These are phyloP conservation scores for Herminia tarsipennalis DNA, from an alignment of 2,888 invertebrate species.

Conservation along the genomic window DNA sequence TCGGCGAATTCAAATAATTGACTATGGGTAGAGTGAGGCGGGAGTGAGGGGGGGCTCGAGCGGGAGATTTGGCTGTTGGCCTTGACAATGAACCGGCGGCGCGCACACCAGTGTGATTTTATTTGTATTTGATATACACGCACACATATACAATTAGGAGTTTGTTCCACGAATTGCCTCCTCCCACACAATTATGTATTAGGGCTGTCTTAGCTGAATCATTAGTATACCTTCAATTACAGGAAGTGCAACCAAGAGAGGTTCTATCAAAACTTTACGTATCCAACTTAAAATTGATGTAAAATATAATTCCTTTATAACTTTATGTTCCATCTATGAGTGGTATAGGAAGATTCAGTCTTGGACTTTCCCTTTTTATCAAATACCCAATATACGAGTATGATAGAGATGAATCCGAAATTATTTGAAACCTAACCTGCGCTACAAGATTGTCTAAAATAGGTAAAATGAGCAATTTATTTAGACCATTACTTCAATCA, in stretches of 20 bases:
- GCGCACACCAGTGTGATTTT: conserved; percentile 65
- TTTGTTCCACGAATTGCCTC: conserved; percentile 79
- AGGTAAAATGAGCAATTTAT: no score
- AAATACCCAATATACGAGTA: no score
- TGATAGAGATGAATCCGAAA: no score
- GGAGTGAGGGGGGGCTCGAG: conserved; percentile 70
- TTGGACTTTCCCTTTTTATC: no score
- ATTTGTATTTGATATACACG: conserved; percentile 67
- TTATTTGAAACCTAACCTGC: no score
- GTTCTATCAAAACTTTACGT: no score
- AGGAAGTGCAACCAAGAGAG: conserved; percentile 32
- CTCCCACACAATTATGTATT: conserved; percentile 72
- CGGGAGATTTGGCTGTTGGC: conserved; percentile 84
- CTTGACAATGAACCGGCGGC: conserved; percentile 84
- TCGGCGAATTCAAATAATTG: conserved; percentile 73
- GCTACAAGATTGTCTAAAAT: no score
- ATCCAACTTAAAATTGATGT: no score
- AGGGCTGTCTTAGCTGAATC: conserved; percentile 60
- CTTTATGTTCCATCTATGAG: no score
- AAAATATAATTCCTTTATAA: not conserved
- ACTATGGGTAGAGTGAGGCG: conserved; percentile 60
- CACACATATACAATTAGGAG: conserved; percentile 55
- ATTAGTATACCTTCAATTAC: conserved; percentile 25
- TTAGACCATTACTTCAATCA: not conserved
- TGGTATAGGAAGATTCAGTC: no score